Base-by-base conservation (phyloP, 1,140 invertebrate species). In the Sesamia nonagrioides region DNA sequence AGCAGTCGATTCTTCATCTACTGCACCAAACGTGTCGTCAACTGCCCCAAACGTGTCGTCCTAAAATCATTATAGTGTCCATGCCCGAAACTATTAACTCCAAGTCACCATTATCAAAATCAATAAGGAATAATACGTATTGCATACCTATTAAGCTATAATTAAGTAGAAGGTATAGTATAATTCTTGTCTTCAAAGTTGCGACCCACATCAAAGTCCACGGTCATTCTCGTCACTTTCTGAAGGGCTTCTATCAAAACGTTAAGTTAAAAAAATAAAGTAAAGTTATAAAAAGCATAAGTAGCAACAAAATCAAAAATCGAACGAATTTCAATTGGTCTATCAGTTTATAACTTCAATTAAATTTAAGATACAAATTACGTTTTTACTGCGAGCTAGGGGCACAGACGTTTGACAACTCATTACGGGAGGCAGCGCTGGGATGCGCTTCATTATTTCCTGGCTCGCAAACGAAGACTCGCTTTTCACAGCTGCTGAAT, bases 401-500 rank as follows among this genome's bases (percentile, higher is more conserved):
- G 77, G 71, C 52, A 72, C 82, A 79, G 81, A 82, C 82, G 82
- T 86, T 85, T 85, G 83, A 86, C 85, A 83, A 85, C 83, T 86
- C 85, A 86, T 86, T 86, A 86, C 78, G 40, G 35, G 74, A 78
- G 82, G 72, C 78, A 76, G 56, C 74, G 77, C 33, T 58, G 84
- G 82, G 81, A 85, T 85, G 83, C 56, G 81, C 77, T 87, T 85
- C 84, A 87, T 85, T 87, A 87, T 87, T 85, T 81, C 83, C 83
- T 81, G 85, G 80, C 81, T 84, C 77, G 72, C 72, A 82, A 80
- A 75, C 76, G 78, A 79, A 69, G 33, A 78, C 61, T 27, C 42
- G 66, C 42, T 69, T 71, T 71, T 71, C 50, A 37, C 68, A 52
- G 68, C 33, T 54, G n/a, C 48, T 71, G 33, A 71, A 54, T 48